Evolutionary conservation across 1,140 invertebrate species (phyloP).

Genomic region (Lysiphlebus fabarum): DNA sequence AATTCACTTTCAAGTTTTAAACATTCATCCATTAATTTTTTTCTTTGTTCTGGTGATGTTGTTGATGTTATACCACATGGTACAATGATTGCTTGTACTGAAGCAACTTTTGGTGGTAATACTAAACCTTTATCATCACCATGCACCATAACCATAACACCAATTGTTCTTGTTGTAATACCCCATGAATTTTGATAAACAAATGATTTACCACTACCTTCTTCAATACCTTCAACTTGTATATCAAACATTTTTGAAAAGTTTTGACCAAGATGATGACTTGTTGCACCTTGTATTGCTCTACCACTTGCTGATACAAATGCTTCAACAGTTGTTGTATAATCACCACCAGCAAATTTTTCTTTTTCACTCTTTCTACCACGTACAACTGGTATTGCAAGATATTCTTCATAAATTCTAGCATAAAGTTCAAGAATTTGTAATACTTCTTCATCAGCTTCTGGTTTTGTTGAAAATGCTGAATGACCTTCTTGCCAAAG

Average conservation of each 20-base stretch:
- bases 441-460: slow-evolving; percentile 87
- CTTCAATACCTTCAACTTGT: slow-evolving; percentile 87
- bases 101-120: slow-evolving; percentile 88
- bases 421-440: slow-evolving; percentile 82
- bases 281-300: slow-evolving; percentile 94
- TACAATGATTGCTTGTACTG: slow-evolving; percentile 83
- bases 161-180: slow-evolving; percentile 91
- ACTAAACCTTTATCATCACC: slow-evolving; percentile 97
- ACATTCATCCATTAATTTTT: slow-evolving; percentile 70
- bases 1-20: slow-evolving; percentile 65
- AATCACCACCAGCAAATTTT: slow-evolving; percentile 98
- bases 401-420: slow-evolving; percentile 83
- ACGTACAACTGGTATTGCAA: slow-evolving; percentile 93
- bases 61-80: slow-evolving; percentile 93
- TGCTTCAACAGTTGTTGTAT: slow-evolving; percentile 95
- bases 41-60: slow-evolving; percentile 69
- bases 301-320: slow-evolving; percentile 92
- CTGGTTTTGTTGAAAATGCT: slow-evolving; percentile 78
- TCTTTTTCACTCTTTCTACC: slow-evolving; percentile 98
- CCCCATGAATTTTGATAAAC: slow-evolving; percentile 99
- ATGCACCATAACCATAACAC: slow-evolving; percentile 66
- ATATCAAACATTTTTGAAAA: slow-evolving; percentile 99
- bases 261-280: slow-evolving; percentile 97
- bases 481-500: slow-evolving; percentile 99
- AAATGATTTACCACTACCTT: slow-evolving; percentile 77